phyloP scores from a whole-genome alignment of 2,888 invertebrate genomes.

The Hoplodrina blanda region DNA sequence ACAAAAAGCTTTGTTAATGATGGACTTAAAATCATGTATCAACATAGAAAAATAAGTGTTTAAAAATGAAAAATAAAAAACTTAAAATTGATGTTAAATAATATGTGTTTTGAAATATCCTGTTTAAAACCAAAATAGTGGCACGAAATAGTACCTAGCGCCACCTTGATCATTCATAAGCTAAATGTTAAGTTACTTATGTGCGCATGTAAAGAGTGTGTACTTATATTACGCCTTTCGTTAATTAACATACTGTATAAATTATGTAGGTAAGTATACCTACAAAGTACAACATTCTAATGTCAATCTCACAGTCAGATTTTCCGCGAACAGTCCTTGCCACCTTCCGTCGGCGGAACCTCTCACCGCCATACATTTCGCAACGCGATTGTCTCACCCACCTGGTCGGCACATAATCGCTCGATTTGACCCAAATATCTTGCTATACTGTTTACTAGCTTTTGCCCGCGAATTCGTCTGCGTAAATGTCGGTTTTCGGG shows the following conservation, averaged over 20 bases:
- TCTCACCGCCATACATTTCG: conserved; percentile 62
- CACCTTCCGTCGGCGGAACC: conserved; percentile 64
- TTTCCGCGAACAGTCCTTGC: conserved; percentile 58
- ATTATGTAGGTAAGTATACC: background rate
- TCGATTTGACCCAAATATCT: conserved; percentile 62
- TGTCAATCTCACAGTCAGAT: conserved; percentile 11
- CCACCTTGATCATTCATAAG: too few species aligned
- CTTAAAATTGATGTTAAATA: too few species aligned
- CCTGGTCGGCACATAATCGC: conserved; percentile 60
- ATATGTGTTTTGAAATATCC: too few species aligned
- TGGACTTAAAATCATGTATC: background rate
- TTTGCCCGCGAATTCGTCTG: background rate
- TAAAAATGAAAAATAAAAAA: too few species aligned
- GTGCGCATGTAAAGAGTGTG: too few species aligned
- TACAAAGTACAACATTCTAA: conserved; percentile 11
- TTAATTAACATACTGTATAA: too few species aligned
- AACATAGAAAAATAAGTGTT: too few species aligned
- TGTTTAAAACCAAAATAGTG: too few species aligned
- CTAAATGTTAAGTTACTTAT: too few species aligned
- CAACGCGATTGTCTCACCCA: conserved; percentile 68
- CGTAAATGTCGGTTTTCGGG: background rate
- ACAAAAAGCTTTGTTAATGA: background rate
- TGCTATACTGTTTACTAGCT: conserved; percentile 55
- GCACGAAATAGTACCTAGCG: too few species aligned
- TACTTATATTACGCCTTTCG: too few species aligned